A percentile compares a stretch with the other conserved stretches of the same genome.
Evolutionary conservation across 2,113 vertebrate genomes (phyloP).

Genomic region (Spea bombifrons): DNA sequence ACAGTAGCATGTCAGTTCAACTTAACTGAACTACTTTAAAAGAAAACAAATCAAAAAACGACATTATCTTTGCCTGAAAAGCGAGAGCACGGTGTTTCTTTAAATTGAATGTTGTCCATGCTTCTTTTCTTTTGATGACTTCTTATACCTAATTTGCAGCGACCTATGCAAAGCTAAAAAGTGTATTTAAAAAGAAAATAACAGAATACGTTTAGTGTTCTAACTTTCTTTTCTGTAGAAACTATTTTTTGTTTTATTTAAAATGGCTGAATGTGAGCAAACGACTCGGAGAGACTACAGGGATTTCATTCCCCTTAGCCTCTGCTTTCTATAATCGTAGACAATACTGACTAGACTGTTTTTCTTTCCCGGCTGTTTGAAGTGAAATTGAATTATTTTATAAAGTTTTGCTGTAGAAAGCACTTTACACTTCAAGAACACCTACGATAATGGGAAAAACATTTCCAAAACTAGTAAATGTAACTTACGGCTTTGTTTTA

Average conservation of each 20-base stretch:
- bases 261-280: slow-evolving; percentile 47
- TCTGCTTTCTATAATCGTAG: slow-evolving; percentile 8
- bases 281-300: slow-evolving; percentile 49
- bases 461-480: background rate
- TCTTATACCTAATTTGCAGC: no score
- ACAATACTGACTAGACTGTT: slow-evolving; percentile 4
- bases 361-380: background rate
- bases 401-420: slow-evolving; percentile 52
- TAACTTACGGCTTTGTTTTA: slow-evolving; percentile 16
- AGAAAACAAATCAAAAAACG: no score
- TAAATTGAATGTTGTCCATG: no score
- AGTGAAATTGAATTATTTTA: slow-evolving; percentile 51
- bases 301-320: slow-evolving; percentile 19
- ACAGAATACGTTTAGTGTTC: slow-evolving; percentile 32
- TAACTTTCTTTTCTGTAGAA: slow-evolving; percentile 45
- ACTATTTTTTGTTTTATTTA: slow-evolving; percentile 24
- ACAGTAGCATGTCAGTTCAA: no score
- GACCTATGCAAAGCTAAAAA: no score
- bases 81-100: no score
- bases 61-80: no score
- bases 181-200: background rate
- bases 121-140: no score
- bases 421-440: slow-evolving; percentile 48
- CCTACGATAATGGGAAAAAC: slow-evolving; percentile 7
- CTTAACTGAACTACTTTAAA: no score